A percentile compares a stretch with the other conserved stretches of the same genome.
phyloP scores from a whole-genome alignment of 1,140 invertebrate species.

The Bombus confusus region DNA sequence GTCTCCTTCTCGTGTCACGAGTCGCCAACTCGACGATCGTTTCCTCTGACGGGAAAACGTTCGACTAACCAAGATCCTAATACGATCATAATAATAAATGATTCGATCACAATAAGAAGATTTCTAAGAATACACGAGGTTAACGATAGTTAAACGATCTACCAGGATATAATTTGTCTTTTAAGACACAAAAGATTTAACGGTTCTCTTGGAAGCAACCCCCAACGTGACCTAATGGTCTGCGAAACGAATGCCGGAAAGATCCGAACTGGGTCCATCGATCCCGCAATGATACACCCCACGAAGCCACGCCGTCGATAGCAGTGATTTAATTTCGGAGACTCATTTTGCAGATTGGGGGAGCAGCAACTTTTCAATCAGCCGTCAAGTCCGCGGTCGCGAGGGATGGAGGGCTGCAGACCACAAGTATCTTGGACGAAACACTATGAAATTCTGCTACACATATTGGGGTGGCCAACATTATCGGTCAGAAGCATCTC shows the following conservation, averaged over 20 bases:
- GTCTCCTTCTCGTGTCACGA: constrained; percentile 8
- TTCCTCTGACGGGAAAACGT: background rate
- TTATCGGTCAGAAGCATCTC: background rate
- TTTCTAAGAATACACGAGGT: background rate
- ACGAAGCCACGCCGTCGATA: constrained; percentile 57
- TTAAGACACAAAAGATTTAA: constrained; percentile 16
- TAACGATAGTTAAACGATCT: background rate
- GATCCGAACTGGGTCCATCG: constrained; percentile 60
- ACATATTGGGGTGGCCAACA: background rate
- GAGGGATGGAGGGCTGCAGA: constrained; percentile 46
- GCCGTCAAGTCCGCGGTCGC: constrained; percentile 64
- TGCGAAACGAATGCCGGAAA: constrained; percentile 74
- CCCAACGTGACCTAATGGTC: constrained; percentile 72
- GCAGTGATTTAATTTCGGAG: constrained; percentile 75
- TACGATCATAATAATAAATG: too few species aligned
- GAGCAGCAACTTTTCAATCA: constrained; percentile 80
- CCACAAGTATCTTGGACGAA: constrained; percentile 40
- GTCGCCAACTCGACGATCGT: background rate
- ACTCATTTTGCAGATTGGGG: constrained; percentile 77
- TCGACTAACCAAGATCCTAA: too few species aligned
- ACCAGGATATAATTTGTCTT: background rate
- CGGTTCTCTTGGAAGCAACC: constrained; percentile 45
- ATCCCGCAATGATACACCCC: constrained; percentile 25
- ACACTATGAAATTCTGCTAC: constrained; percentile 32
- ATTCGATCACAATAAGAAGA: background rate